Evolutionary conservation across 2,113 vertebrate species (phyloP).

Genomic region (Pyrgilauda ruficollis): DNA sequence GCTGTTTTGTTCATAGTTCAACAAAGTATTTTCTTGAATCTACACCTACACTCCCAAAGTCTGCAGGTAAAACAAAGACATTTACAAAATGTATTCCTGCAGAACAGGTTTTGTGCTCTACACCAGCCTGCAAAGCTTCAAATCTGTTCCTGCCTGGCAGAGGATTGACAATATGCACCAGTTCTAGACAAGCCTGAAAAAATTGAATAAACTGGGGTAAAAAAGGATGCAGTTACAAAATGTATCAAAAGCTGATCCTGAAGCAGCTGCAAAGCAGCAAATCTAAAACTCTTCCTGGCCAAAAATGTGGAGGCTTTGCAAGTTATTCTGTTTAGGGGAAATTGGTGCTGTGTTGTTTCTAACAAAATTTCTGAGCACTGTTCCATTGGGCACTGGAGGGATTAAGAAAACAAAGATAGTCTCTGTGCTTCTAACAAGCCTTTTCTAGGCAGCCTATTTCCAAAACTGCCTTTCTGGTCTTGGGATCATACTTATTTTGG

Average conservation of each 20-base stretch:
- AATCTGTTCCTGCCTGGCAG: neutral
- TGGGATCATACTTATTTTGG: neutral
- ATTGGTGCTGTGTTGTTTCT: neutral
- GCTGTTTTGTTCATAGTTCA: neutral
- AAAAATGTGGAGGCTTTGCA: neutral
- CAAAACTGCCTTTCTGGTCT: neutral
- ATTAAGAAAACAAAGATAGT: slow-evolving; percentile 13
- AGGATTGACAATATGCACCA: neutral
- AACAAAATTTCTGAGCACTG: neutral
- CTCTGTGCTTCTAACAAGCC: neutral
- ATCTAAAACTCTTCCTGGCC: neutral
- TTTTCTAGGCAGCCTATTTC: neutral
- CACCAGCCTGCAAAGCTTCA: neutral
- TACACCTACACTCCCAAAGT: neutral
- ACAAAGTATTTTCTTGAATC: neutral
- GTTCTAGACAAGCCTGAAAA: neutral
- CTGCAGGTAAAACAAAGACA: neutral
- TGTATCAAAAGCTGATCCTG: neutral
- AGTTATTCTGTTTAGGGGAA: neutral
- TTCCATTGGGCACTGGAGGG: neutral
- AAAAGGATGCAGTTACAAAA: neutral
- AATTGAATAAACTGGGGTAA: neutral
- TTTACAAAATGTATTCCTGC: neutral
- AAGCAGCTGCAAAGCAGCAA: neutral
- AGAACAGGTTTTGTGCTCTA: neutral